phyloP scores from a whole-genome alignment of 1,140 invertebrate species.

The Neodiprion fabricii region DNA sequence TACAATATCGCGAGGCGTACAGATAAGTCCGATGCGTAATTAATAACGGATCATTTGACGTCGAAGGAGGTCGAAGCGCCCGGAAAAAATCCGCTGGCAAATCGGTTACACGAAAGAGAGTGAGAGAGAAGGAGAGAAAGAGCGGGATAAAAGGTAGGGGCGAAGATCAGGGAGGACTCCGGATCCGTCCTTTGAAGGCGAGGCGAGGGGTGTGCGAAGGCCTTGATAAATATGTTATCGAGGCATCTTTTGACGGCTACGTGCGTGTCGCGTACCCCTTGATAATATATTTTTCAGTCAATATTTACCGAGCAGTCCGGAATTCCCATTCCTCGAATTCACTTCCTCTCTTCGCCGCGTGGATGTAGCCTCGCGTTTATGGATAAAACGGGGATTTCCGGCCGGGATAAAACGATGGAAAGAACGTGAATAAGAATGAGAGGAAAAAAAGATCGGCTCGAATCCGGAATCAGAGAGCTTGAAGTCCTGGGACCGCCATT shows the following conservation, averaged over 20 bases:
- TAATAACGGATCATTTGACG: conserved; percentile 1
- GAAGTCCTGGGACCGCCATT: no score
- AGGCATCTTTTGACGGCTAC: neutral
- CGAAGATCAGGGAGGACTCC: neutral
- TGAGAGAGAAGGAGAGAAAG: neutral
- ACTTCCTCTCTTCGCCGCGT: no score
- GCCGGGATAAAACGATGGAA: no score
- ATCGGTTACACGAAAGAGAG: no score
- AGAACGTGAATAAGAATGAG: no score
- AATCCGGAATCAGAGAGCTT: no score
- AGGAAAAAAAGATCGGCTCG: no score
- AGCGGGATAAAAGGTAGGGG: neutral
- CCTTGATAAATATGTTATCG: conserved; percentile 2
- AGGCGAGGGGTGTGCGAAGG: neutral
- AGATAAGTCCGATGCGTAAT: neutral
- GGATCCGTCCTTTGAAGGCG: neutral
- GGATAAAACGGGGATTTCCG: no score
- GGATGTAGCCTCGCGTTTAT: no score
- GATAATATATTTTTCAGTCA: neutral
- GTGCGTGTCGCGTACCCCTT: neutral
- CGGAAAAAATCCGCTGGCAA: no score
- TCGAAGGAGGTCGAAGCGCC: neutral
- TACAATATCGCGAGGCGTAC: no score
- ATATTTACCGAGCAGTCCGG: neutral
- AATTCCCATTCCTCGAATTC: no score